Base-by-base conservation (phyloP, 2,113 vertebrate species). In the Salvelinus sp. region DNA sequence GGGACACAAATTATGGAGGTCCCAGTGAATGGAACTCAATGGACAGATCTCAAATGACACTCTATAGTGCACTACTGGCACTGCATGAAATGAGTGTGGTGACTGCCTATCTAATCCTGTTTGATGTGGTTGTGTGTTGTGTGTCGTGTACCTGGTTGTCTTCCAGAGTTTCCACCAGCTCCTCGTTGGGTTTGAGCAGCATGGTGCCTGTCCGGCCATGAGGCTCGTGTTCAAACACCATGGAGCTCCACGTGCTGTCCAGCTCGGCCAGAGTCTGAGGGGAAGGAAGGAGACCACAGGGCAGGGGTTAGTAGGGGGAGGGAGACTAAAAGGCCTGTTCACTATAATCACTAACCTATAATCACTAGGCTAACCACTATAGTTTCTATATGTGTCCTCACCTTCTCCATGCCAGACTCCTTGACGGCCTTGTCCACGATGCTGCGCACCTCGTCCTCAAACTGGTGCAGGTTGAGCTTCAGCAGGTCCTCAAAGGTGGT, bases 391-490 rank as follows among this genome's bases (percentile, higher is more conserved):
- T 0, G 91, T 94, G 44, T 25, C 23, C 62, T 66, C n/a, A 92
- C 90, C 76, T 95, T 95, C 76, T 96, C 95, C 94, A 93, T 95
- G 10, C 85, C 87, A 93, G 94, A 94, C 79, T 96, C 95, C 77
- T 94, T 88, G 50, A 93, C 91, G 0, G 95, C 94, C 86, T 91
- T 94, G 89, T 95, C 95, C 79, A 95, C 94, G 0, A 95, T 95
- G 70, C 89, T 87, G 1, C 63, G 89, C 16, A 96, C 94, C 60
- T 95, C 92, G 0, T 95, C 94, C 75, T 96, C 94, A 63, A 93
- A 95, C n/a, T 83, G 50, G 28, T 96, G 94, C 58, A 96, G 87
- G 70, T 88, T 93, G 75, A 97, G 95, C 70, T 88, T 88, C 27
- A 97, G 84, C 5, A 97, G 92, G 58, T 95, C 94, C 1, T 93